Conservation (phyloP, 2,113 vertebrate species). For the Pedetes capensis region DNA sequence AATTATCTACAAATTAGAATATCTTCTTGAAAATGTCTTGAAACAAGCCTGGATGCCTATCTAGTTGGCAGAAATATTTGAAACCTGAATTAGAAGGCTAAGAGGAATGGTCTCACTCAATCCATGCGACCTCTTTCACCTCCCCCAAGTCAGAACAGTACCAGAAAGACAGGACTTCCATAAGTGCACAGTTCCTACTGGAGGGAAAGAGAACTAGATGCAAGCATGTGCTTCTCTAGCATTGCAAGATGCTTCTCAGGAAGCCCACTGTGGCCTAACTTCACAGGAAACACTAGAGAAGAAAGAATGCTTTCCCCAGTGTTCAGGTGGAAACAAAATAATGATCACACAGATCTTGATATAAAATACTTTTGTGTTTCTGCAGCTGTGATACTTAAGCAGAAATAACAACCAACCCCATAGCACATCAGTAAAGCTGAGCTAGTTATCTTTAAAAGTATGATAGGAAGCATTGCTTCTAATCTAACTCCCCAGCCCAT, state of each 20-base stretch:
- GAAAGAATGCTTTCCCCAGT: not conserved
- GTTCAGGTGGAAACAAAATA: not conserved
- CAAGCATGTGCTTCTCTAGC: not conserved
- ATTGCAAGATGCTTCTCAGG: not conserved
- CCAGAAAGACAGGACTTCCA: not conserved
- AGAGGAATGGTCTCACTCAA: not conserved
- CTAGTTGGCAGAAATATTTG: not conserved
- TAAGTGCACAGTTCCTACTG: not conserved
- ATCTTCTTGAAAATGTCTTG: not conserved
- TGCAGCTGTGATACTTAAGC: not conserved
- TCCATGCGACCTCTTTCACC: not conserved
- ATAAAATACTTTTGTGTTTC: not conserved
- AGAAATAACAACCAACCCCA: not conserved
- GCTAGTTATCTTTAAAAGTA: too few species aligned
- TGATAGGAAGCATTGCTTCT: not conserved
- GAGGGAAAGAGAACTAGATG: not conserved
- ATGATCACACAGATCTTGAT: too few species aligned
- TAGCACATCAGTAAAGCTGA: not conserved
- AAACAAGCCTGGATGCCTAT: not conserved
- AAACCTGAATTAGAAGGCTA: not conserved
- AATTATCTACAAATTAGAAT: not conserved
- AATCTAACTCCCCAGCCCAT: not conserved
- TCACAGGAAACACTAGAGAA: not conserved
- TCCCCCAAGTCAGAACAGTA: not conserved
- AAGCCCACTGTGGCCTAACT: too few species aligned